Percentiles rank a stretch among this genome's conserved stretches.
Conservation (phyloP, 2,797 vertebrate species). For the Rhabdophis nuchalis region DNA sequence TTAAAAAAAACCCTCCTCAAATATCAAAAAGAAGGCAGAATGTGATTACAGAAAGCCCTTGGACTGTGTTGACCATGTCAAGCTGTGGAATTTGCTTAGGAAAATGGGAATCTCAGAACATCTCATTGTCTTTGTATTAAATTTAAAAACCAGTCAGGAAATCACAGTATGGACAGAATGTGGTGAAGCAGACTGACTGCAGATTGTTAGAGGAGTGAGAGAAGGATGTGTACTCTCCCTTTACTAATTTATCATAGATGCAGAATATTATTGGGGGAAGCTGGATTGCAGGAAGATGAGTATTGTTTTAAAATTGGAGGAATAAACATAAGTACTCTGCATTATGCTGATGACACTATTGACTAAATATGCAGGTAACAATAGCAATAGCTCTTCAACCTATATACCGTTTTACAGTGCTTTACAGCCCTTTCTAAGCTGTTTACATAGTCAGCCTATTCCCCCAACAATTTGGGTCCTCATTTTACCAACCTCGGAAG, state of each 20-base stretch:
- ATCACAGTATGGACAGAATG: not conserved
- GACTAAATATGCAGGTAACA: not conserved
- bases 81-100: not conserved
- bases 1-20: not conserved
- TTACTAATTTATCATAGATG: not conserved
- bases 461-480: no score
- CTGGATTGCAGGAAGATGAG: not conserved
- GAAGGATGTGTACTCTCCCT: not conserved
- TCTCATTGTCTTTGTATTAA: not conserved
- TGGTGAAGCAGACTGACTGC: not conserved
- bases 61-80: not conserved
- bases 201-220: not conserved
- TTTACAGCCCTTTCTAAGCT: no score
- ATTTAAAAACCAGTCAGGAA: not conserved
- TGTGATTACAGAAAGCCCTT: not conserved
- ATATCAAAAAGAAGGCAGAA: not conserved
- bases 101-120: not conserved
- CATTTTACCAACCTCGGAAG: no score
- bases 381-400: no score
- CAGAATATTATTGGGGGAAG: not conserved
- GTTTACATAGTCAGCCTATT: no score
- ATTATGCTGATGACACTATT: not conserved
- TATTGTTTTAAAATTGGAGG: not conserved
- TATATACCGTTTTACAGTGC: no score
- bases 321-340: not conserved